Percentiles rank a stretch among this genome's conserved stretches.
phyloP scores from a whole-genome alignment of 2,113 vertebrate genomes.

The Lepidothrix coronata region DNA sequence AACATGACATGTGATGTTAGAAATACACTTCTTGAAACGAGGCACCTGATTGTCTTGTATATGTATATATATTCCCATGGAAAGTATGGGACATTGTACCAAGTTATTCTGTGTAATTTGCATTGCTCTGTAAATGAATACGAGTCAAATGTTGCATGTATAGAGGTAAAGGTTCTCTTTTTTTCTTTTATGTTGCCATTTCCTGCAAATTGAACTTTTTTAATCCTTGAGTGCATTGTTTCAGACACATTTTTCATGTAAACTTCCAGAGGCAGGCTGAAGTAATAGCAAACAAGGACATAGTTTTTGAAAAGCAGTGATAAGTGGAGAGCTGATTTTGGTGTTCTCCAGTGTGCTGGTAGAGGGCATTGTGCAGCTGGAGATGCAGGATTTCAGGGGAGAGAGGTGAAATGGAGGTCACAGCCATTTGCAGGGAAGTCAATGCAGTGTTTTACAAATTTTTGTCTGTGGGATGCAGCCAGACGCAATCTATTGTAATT shows the following conservation, averaged over 20 bases:
- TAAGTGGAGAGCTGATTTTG: not conserved
- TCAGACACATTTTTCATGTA: not conserved
- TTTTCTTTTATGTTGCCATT: not conserved
- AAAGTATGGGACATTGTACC: not conserved
- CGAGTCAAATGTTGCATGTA: not conserved
- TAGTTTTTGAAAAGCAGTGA: not conserved
- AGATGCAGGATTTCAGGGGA: not conserved
- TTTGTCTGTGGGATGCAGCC: not conserved
- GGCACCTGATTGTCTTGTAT: not conserved
- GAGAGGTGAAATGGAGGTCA: constrained; percentile 60
- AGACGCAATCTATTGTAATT: constrained; percentile 31
- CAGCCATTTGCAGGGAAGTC: constrained; percentile 2
- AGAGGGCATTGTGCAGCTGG: constrained; percentile 21
- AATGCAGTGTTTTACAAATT: not conserved
- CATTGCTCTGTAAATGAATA: not conserved
- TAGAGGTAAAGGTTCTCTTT: not conserved
- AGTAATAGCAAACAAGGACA: not conserved
- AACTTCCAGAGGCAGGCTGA: not conserved
- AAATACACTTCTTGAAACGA: not conserved
- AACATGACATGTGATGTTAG: not conserved
- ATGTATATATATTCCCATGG: not conserved
- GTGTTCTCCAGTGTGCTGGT: not conserved
- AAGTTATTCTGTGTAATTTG: not conserved
- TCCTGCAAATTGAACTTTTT: not conserved
- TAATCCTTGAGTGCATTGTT: not conserved